Evolutionary conservation across 2,113 vertebrate genomes (phyloP).

Genomic region (Isurus oxyrinchus): DNA sequence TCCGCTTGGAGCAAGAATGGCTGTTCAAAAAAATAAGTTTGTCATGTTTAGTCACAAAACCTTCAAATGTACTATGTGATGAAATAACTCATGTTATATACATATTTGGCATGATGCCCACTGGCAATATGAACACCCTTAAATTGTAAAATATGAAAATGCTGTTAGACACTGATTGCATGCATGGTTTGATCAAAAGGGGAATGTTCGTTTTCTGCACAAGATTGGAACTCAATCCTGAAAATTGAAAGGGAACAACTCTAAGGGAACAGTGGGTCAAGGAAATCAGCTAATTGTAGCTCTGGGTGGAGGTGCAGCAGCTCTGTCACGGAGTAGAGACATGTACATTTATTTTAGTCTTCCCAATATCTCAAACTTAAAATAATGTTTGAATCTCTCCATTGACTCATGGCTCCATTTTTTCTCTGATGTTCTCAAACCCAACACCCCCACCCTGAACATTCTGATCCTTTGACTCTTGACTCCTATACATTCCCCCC

Average conservation of each 20-base stretch:
- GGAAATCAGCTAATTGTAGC: neutral
- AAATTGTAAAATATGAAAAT: neutral
- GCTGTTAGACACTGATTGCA: neutral
- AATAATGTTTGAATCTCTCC: neutral
- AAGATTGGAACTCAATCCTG: neutral
- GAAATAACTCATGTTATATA: neutral
- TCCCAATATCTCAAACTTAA: neutral
- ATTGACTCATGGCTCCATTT: neutral
- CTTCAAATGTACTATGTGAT: neutral
- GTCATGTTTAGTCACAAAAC: neutral
- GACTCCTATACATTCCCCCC: neutral
- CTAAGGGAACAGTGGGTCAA: neutral
- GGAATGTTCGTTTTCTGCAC: neutral
- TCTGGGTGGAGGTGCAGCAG: neutral
- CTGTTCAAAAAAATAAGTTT: neutral
- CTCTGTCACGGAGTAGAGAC: neutral
- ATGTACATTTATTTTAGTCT: neutral
- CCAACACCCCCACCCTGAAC: neutral
- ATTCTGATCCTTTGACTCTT: neutral
- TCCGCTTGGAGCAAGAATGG: neutral
- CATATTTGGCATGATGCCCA: neutral
- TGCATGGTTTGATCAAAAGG: neutral
- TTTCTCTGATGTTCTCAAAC: neutral
- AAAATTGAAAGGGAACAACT: neutral
- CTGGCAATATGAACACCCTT: neutral